These are phyloP conservation scores for Heliornis fulica DNA, from an alignment of 2,113 vertebrate species.

Conservation along the genomic window DNA sequence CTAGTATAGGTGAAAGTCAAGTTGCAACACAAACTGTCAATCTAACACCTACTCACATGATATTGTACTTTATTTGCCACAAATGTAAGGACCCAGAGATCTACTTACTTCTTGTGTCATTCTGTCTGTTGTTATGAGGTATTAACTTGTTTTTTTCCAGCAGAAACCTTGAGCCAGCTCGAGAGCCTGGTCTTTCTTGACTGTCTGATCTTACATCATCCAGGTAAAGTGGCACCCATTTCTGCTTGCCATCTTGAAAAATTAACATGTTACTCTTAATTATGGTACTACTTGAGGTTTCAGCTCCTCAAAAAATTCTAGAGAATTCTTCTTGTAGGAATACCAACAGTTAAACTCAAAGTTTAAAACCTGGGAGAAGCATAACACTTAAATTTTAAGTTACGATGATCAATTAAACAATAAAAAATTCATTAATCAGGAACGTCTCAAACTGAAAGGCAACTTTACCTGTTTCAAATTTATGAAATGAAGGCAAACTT, in stretches of 20 bases:
- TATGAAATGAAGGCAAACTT: background rate
- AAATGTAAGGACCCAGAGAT: background rate
- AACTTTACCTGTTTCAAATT: background rate
- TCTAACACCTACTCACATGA: background rate
- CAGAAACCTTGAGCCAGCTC: slow-evolving; percentile 68
- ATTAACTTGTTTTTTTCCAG: slow-evolving; percentile 76
- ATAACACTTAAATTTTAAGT: background rate
- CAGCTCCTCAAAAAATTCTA: background rate
- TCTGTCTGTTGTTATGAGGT: slow-evolving; percentile 76
- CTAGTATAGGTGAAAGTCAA: background rate
- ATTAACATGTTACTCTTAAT: slow-evolving; percentile 29
- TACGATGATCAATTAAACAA: background rate
- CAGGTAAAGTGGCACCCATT: slow-evolving; percentile 89
- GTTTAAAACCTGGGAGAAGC: background rate
- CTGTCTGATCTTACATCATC: slow-evolving; percentile 80
- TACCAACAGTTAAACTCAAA: background rate
- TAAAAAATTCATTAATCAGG: background rate
- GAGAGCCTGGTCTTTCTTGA: slow-evolving; percentile 74
- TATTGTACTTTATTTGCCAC: background rate
- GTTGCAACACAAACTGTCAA: background rate
- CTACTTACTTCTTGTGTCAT: slow-evolving; percentile 84
- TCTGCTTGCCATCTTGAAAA: slow-evolving; percentile 88
- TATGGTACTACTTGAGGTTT: background rate
- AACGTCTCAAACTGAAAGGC: background rate
- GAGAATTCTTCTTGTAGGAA: background rate